Evolutionary conservation across 2,113 vertebrate species (phyloP), one percentile per base, ranked within the genome.

Genomic region (Tauraco erythrolophus): DNA sequence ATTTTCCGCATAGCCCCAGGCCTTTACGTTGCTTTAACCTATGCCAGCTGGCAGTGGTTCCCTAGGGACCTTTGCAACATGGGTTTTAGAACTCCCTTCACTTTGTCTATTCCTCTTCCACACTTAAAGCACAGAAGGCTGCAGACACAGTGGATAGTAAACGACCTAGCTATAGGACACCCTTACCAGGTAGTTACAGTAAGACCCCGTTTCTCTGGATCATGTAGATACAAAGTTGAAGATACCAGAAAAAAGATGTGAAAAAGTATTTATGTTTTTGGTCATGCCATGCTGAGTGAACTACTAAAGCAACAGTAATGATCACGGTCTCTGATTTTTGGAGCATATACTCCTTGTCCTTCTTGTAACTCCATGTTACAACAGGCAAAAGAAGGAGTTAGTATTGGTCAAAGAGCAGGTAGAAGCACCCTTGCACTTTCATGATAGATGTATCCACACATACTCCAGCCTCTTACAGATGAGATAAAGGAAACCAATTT

Each of bases 31-130:
- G 75, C 84, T 90, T 77, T 17, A 92, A 56, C 86, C 71, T 74
- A 5, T 79, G 94, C 96, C 96, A 97, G 94, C 93, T 96, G 97
- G 89, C 88, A 92, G 33, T 6, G 23, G 19, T n/a, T 96, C 93
- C 88, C 93, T 2, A 7, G 84, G 81, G 94, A 85, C 65, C 30
- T 1, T 3, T 43, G 39, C 81, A 93, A 35, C 11, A 1, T 41
- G 65, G 53, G 69, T 6, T 91, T 50, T 30, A 8, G 74, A 85
- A 18, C 31, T 96, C n/a, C 69, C 45, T 57, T 57, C 41, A 14
- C 69, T 88, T 58, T 13, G 11, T 27, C 48, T 46, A 3, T 51
- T 76, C 75, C 70, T 58, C 58, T 48, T 35, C 19, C 65, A 33
- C 27, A 18, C 23, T 25, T 35, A 12, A 5, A 76, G 45, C 66